Conservation (phyloP, 2,888 invertebrate genomes). For the Hirtodrosophila confusa region DNA sequence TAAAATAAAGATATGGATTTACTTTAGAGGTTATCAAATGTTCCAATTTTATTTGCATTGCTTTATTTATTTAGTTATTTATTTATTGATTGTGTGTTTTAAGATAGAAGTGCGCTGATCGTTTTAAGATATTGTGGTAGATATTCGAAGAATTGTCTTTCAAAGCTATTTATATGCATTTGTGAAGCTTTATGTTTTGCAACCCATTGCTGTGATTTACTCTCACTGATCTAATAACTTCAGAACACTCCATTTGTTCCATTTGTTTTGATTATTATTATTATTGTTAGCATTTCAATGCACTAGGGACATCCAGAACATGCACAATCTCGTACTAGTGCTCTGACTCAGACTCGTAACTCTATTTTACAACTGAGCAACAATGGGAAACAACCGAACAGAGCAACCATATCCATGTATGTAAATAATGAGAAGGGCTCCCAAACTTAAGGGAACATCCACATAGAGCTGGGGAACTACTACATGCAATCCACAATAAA, state of each 20-base stretch:
- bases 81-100: too few species aligned
- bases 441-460: constrained; percentile 6
- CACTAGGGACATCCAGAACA: constrained; percentile 14
- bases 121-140: too few species aligned
- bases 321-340: constrained; percentile 7
- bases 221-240: constrained; percentile 11
- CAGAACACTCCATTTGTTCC: constrained; percentile 25
- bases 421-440: constrained; percentile 33
- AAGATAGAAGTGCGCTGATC: too few species aligned
- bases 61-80: too few species aligned
- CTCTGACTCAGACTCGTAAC: constrained; percentile 4
- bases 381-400: constrained; percentile 12
- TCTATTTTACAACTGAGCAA: constrained; percentile 24
- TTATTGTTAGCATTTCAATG: constrained; percentile 37
- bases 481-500: constrained; percentile 53
- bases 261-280: constrained; percentile 54
- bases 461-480: constrained; percentile 16
- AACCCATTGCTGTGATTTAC: too few species aligned
- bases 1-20: too few species aligned
- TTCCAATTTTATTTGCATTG: too few species aligned
- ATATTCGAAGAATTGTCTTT: too few species aligned
- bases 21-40: too few species aligned
- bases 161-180: not conserved
- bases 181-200: too few species aligned
- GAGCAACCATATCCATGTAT: constrained; percentile 3